Evolutionary conservation across 2,888 invertebrate genomes (phyloP).

Genomic region (Agelastica alni): DNA sequence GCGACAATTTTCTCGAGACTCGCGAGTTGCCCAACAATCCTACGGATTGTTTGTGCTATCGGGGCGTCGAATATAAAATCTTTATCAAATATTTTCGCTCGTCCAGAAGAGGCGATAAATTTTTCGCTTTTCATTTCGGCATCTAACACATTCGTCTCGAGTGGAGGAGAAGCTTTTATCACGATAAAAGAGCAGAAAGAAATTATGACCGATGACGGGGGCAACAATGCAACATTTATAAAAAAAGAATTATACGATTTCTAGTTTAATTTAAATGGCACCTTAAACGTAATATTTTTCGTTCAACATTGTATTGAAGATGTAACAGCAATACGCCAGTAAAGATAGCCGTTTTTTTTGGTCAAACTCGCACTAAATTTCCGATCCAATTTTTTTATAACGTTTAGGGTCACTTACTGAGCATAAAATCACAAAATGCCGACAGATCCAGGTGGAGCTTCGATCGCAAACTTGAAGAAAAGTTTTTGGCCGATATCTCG

Average conservation of each 20-base stretch:
- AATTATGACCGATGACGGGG: constrained; percentile 29
- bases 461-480: too few species aligned
- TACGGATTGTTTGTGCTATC: constrained; percentile 13
- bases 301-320: too few species aligned
- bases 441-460: too few species aligned
- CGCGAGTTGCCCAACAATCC: background rate
- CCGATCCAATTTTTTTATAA: too few species aligned
- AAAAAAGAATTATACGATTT: constrained; percentile 15
- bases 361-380: too few species aligned
- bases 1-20: constrained; percentile 6
- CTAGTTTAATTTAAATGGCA: too few species aligned
- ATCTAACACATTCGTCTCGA: constrained; percentile 23
- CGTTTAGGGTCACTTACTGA: too few species aligned
- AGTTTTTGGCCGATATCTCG: too few species aligned
- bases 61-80: constrained; percentile 17
- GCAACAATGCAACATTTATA: constrained; percentile 24
- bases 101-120: constrained; percentile 23
- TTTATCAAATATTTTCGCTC: constrained; percentile 20
- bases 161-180: constrained; percentile 26
- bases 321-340: too few species aligned
- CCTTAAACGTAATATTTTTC: too few species aligned
- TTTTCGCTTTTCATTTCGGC: constrained; percentile 22
- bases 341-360: too few species aligned
- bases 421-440: too few species aligned
- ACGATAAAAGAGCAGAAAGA: constrained; percentile 20